Evolutionary conservation across 2,888 invertebrate genomes (phyloP), one percentile per base, ranked within the genome.

Genomic region (Idaea biselata): DNA sequence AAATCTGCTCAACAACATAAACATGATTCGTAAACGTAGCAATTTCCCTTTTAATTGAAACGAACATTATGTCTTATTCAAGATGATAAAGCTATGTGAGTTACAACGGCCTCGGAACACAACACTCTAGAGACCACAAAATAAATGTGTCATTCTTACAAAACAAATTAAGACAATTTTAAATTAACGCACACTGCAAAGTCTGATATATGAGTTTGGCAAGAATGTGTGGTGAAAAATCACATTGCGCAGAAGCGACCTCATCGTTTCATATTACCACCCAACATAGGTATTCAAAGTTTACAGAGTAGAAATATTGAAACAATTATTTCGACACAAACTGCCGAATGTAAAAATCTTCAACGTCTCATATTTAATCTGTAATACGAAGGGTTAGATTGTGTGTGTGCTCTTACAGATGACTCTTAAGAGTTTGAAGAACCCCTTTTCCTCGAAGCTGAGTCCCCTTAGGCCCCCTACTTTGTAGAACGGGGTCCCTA

Each of bases 101-200:
- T 80, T 75, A 77, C 76, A 71, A 68, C 70, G 69, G 73, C 63
- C 70, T 69, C 71, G 77, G 73, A 74, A 75, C 78, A 77, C 76
- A 61, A 77, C 73, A 77, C 79, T 71, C 81, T 69, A 73, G 78
- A 83, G 81, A 77, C 80, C 78, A 79, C 76, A 81, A 80, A 86
- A 86, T 77, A 86, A 88, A 88, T 88, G 86, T 78, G 78, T 78
- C 73, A 75, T 77, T 80, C 81, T 77, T 76, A 81, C 84, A 78
- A 84, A 87, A 88, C 84, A 88, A 88, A 88, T 89, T 88, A 89
- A 89, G 87, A 89, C 88, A 88, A 89, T 88, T 88, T 83, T 79
- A 85, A 87, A 89, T 89, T 89, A 89, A 87, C 86, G 80, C 81
- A 80, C 78, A 82, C 84, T 85, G 78, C 81, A 83, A 86, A 84